These are phyloP conservation scores for Dendropsophus ebraccatus DNA, from an alignment of 2,113 vertebrate genomes.

Conservation along the genomic window DNA sequence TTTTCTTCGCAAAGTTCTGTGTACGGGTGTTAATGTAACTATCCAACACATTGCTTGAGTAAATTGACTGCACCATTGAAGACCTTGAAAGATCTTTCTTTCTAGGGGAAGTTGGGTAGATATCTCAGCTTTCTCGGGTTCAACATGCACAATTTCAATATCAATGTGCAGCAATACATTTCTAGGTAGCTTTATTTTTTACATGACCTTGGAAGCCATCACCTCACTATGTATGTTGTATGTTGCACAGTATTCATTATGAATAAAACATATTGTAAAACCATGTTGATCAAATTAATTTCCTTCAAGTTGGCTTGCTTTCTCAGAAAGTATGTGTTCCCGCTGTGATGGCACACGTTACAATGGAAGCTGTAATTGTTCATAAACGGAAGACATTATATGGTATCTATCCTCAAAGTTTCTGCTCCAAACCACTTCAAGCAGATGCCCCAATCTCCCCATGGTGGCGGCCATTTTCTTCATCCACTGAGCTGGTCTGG, in stretches of 20 bases:
- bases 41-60: constrained; percentile 85
- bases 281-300: background rate
- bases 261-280: background rate
- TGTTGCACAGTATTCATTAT: background rate
- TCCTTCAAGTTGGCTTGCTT: constrained; percentile 95
- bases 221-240: background rate
- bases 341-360: constrained; percentile 96
- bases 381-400: constrained; percentile 96
- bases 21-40: constrained; percentile 89
- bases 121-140: background rate
- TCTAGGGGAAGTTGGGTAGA: background rate
- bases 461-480: constrained; percentile 88
- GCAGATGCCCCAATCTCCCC: constrained; percentile 94
- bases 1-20: constrained; percentile 82
- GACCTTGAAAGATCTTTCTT: constrained; percentile 88
- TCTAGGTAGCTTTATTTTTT: background rate
- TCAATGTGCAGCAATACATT: background rate
- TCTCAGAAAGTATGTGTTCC: constrained; percentile 95
- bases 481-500: constrained; percentile 86
- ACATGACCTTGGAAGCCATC: background rate
- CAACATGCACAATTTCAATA: background rate
- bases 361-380: constrained; percentile 99
- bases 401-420: constrained; percentile 91
- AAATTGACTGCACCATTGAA: constrained; percentile 87
- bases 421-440: constrained; percentile 98